A percentile compares a stretch with the other conserved stretches of the same genome.
Evolutionary conservation across 2,888 invertebrate genomes (phyloP).

Genomic region (Chorisops tibialis): DNA sequence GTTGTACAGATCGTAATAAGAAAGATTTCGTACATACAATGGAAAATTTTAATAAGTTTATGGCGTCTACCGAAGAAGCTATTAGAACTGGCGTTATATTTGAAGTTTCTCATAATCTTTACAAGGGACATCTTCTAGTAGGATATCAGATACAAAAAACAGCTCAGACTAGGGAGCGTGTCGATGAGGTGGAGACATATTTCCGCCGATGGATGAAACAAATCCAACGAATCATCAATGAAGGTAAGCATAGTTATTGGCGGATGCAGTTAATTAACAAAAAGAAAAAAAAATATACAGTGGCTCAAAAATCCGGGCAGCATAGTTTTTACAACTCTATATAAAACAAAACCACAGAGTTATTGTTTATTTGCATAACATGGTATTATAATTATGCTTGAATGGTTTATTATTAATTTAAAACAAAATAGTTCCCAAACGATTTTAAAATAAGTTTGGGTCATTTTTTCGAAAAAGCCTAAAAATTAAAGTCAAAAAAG

Average conservation of each 20-base stretch:
- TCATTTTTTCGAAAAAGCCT: no score
- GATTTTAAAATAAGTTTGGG: no score
- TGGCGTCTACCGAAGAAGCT: slow-evolving; percentile 63
- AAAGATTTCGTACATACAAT: slow-evolving; percentile 59
- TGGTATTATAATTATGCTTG: no score
- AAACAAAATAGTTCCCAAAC: no score
- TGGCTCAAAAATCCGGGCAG: no score
- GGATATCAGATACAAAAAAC: slow-evolving; percentile 59
- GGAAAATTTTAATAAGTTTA: slow-evolving; percentile 53
- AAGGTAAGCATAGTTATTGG: slow-evolving; percentile 37
- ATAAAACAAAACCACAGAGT: no score
- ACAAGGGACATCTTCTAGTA: slow-evolving; percentile 58
- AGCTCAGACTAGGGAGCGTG: slow-evolving; percentile 59
- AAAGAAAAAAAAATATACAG: no score
- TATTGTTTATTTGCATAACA: no score
- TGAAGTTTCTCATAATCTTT: slow-evolving; percentile 57
- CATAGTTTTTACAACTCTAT: no score
- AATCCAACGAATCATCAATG: slow-evolving; percentile 63
- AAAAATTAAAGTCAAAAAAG: no score
- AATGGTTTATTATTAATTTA: no score
- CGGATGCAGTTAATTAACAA: no score
- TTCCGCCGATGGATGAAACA: slow-evolving; percentile 68
- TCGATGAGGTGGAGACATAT: slow-evolving; percentile 61
- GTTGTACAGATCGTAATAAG: slow-evolving; percentile 52
- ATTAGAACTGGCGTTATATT: slow-evolving; percentile 63